A percentile compares a stretch with the other conserved stretches of the same genome.
Evolutionary conservation across 2,113 vertebrate genomes (phyloP).

Genomic region (Lontra canadensis): DNA sequence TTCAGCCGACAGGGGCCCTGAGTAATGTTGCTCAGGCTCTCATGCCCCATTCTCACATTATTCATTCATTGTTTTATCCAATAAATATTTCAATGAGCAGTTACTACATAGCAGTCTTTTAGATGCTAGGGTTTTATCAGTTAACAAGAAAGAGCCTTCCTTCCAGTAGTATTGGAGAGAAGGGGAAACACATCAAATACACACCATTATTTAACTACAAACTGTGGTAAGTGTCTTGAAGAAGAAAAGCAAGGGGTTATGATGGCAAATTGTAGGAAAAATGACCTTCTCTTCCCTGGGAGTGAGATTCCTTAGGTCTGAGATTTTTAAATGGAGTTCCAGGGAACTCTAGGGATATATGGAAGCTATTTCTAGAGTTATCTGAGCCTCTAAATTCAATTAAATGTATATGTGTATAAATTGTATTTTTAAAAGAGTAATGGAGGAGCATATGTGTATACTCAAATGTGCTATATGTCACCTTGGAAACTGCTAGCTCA

Average conservation of each 20-base stretch:
- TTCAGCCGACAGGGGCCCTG: neutral
- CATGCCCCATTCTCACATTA: neutral
- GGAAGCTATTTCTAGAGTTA: slow-evolving; percentile 33
- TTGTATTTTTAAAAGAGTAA: neutral
- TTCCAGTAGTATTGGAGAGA: neutral
- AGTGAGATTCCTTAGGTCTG: slow-evolving; percentile 18
- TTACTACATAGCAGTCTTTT: neutral
- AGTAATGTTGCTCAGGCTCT: neutral
- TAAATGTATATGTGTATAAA: neutral
- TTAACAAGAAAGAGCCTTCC: neutral
- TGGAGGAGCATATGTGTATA: neutral
- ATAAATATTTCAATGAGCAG: neutral
- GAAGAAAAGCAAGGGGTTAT: neutral
- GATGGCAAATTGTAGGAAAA: neutral
- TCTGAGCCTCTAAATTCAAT: slow-evolving; percentile 22
- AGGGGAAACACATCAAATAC: neutral
- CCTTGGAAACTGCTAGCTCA: neutral
- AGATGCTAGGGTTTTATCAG: neutral
- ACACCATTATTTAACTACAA: neutral
- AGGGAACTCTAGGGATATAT: neutral
- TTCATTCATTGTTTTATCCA: neutral
- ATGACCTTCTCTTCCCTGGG: neutral
- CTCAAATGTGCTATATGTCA: neutral
- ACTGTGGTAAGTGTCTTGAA: slow-evolving; percentile 4
- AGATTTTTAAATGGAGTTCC: slow-evolving; percentile 18